These are phyloP conservation scores for Zoanthus sociatus DNA, from an alignment of 92 coral and sea anemone species.

Conservation along the genomic window DNA sequence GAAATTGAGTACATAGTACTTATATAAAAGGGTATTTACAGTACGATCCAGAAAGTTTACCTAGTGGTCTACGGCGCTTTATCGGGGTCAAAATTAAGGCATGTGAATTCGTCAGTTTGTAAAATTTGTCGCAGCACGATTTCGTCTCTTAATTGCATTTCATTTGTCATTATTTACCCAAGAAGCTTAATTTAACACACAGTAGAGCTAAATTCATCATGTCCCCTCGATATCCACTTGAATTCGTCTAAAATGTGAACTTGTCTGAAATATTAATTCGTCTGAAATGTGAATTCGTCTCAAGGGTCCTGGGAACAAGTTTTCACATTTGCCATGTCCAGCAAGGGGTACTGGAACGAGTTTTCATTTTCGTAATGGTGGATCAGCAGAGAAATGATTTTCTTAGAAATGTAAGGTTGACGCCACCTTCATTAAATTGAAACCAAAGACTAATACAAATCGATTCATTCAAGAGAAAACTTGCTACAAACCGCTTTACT, in stretches of 20 bases:
- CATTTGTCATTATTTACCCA: not conserved
- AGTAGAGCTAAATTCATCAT: slow-evolving; percentile 4
- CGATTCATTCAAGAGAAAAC: no score
- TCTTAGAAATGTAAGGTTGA: no score
- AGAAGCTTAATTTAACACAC: not conserved
- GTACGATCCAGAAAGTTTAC: no score
- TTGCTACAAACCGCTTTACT: no score
- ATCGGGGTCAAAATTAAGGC: not conserved
- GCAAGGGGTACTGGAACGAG: not conserved
- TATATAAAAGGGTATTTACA: no score
- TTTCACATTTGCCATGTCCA: not conserved
- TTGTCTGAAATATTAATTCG: not conserved
- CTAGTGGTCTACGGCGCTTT: not conserved
- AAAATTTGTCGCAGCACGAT: not conserved
- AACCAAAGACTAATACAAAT: no score
- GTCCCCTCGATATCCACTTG: not conserved
- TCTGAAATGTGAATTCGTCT: no score
- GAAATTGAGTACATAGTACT: no score
- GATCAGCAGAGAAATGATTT: no score
- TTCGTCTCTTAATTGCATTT: not conserved
- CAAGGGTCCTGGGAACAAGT: no score
- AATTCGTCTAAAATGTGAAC: not conserved
- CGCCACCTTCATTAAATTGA: no score
- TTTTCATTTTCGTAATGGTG: not conserved
- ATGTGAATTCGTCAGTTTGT: not conserved